Conservation (phyloP, 2,113 vertebrate species). For the Tringa solitaria region DNA sequence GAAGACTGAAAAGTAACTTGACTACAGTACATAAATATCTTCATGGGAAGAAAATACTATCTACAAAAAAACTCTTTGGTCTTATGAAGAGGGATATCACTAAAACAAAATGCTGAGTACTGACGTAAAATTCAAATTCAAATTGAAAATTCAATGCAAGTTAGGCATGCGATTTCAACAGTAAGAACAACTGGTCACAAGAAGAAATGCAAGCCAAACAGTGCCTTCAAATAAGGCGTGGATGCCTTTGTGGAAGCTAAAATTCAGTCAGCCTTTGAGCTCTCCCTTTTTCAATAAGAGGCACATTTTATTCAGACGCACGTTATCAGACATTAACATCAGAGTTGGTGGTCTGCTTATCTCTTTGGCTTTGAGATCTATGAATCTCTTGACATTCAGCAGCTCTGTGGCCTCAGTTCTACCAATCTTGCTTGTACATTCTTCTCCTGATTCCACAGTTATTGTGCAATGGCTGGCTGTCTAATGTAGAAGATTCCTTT, state of each 20-base stretch:
- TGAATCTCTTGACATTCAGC: neutral
- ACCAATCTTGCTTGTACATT: neutral
- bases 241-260: neutral
- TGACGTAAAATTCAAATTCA: neutral
- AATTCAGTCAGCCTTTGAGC: neutral
- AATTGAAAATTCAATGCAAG: neutral
- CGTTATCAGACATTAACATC: neutral
- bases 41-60: neutral
- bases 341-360: neutral
- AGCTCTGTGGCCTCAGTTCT: neutral
- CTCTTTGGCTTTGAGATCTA: neutral
- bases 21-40: neutral
- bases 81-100: neutral
- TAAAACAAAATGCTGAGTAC: neutral
- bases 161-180: neutral
- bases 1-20: neutral
- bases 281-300: neutral
- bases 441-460: neutral
- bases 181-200: neutral
- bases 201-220: neutral
- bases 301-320: neutral
- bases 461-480: neutral
- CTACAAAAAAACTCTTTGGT: neutral
- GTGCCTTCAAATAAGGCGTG: neutral
- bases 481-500: neutral